phyloP scores from a whole-genome alignment of 2,888 invertebrate genomes.

The Patella ulyssiponensis region DNA sequence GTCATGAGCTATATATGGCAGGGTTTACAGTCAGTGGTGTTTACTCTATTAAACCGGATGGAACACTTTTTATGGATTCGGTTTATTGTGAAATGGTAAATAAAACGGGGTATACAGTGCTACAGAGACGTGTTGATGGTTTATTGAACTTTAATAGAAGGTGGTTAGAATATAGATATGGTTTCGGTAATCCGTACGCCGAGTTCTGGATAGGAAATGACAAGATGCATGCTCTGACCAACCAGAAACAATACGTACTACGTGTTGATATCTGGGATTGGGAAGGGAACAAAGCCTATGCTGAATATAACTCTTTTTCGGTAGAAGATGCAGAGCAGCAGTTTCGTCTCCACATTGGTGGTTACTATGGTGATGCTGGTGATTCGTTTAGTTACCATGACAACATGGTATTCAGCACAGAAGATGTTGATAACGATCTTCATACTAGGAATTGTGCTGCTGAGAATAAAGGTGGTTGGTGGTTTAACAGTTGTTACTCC shows the following conservation, averaged over 20 bases:
- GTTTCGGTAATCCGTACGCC: conserved; percentile 69
- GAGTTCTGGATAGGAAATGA: conserved; percentile 70
- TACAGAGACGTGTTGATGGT: conserved; percentile 67
- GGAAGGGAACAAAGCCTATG: conserved; percentile 64
- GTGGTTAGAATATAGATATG: conserved; percentile 68
- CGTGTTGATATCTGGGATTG: conserved; percentile 71
- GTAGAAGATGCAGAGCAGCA: conserved; percentile 57
- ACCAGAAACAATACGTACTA: conserved; percentile 58
- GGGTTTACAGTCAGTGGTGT: conserved; percentile 61
- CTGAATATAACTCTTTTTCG: conserved; percentile 64
- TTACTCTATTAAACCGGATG: conserved; percentile 60
- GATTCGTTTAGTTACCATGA: conserved; percentile 69
- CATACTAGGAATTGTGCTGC: conserved; percentile 67
- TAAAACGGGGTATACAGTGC: conserved; percentile 63
- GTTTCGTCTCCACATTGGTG: conserved; percentile 60
- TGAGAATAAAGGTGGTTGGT: conserved; percentile 70
- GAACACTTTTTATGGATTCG: conserved; percentile 44
- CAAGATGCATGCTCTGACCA: conserved; percentile 58
- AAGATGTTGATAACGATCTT: conserved; percentile 69
- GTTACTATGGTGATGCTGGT: conserved; percentile 62
- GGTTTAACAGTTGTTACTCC: conserved; percentile 68
- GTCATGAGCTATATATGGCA: conserved; percentile 48
- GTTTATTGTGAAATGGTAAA: conserved; percentile 69
- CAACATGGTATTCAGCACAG: conserved; percentile 69
- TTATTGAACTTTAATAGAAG: conserved; percentile 60